Evolutionary conservation across 1,140 invertebrate species (phyloP).

Genomic region (Leguminivora glycinivorella): DNA sequence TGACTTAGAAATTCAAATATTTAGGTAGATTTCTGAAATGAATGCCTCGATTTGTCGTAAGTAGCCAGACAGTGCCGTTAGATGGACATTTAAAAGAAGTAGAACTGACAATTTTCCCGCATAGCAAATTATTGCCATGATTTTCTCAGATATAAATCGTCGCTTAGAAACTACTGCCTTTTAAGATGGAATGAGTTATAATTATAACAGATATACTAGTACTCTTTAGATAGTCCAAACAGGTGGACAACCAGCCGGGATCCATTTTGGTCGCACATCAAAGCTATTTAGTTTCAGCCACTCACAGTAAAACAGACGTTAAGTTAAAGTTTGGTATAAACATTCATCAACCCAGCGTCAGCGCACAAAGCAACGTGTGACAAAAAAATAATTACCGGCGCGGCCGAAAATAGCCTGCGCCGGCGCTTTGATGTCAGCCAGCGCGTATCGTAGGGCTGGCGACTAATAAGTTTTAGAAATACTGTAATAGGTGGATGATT

Average conservation of each 20-base stretch:
- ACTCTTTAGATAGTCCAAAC: too few relatives aligned
- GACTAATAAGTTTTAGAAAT: background rate
- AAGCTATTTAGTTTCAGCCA: constrained; percentile 2
- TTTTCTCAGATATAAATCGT: too few relatives aligned
- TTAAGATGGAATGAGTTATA: too few relatives aligned
- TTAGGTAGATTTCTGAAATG: too few relatives aligned
- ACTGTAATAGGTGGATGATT: background rate
- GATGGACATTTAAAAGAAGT: too few relatives aligned
- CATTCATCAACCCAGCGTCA: constrained; percentile 18
- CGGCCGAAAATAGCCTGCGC: constrained; percentile 55
- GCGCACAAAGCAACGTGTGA: constrained; percentile 39
- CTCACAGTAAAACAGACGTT: constrained; percentile 3
- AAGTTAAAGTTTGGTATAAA: constrained; percentile 11
- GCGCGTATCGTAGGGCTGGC: background rate
- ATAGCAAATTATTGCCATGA: too few relatives aligned
- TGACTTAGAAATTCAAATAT: too few relatives aligned
- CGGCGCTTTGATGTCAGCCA: constrained; percentile 52
- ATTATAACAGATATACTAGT: too few relatives aligned
- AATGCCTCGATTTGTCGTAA: too few relatives aligned
- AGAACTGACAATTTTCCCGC: too few relatives aligned
- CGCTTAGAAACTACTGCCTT: too few relatives aligned
- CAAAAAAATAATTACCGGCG: constrained; percentile 65
- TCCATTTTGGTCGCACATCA: background rate
- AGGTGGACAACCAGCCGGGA: background rate
- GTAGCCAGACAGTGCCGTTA: too few relatives aligned